A percentile compares a stretch with the other conserved stretches of the same genome.
Conservation (phyloP, 2,113 vertebrate species). For the Aepyceros melampus region DNA sequence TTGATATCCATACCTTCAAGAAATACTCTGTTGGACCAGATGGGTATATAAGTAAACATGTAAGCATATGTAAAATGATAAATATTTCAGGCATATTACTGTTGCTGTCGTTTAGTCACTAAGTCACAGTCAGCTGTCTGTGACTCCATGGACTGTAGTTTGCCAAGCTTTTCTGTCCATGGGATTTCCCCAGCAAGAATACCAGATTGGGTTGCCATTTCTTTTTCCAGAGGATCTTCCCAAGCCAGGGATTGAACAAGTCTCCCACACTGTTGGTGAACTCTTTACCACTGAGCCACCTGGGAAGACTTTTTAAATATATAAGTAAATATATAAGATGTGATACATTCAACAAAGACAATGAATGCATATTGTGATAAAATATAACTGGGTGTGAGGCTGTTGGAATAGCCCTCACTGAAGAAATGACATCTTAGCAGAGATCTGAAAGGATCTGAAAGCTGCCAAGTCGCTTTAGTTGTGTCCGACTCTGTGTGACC, state of each 20-base stretch:
- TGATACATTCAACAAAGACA: neutral
- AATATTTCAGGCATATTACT: neutral
- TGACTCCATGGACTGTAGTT: neutral
- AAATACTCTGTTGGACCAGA: neutral
- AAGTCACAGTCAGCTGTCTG: neutral
- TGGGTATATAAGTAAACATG: neutral
- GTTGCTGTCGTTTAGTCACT: neutral
- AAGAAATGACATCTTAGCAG: neutral
- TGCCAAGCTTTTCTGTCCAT: neutral
- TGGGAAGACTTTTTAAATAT: neutral
- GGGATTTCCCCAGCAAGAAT: neutral
- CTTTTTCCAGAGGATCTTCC: neutral
- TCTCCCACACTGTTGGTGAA: neutral
- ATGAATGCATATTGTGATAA: neutral
- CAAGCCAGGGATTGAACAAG: neutral
- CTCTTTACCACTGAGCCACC: neutral
- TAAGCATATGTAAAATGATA: neutral
- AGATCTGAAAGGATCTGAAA: neutral
- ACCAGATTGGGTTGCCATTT: neutral
- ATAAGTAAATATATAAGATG: neutral
- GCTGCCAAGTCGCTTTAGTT: no score
- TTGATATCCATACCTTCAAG: neutral
- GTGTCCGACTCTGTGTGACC: fast-evolving
- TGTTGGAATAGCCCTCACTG: neutral
- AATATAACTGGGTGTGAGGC: neutral